Percentiles rank a stretch among this genome's conserved stretches.
phyloP scores from a whole-genome alignment of 2,113 vertebrate species.

The Lasiurus borealis region DNA sequence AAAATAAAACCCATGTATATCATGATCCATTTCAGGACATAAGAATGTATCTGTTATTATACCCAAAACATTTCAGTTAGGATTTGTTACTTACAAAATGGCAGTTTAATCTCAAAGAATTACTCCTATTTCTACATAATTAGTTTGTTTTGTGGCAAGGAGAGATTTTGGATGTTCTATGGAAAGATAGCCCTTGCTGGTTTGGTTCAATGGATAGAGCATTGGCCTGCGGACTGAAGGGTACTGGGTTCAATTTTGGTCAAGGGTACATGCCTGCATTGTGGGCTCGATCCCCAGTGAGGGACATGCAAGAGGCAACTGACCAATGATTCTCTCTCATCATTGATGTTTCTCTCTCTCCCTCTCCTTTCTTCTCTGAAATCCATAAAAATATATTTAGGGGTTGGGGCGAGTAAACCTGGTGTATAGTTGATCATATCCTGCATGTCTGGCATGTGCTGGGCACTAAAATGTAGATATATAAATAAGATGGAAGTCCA shows the following conservation, averaged over 20 bases:
- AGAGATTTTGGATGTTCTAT: background rate
- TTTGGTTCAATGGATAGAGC: too few relatives aligned
- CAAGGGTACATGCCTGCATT: too few relatives aligned
- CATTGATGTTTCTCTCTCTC: too few relatives aligned
- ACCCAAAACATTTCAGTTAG: background rate
- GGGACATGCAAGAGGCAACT: too few relatives aligned
- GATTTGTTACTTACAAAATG: background rate
- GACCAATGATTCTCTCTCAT: too few relatives aligned
- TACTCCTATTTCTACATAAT: background rate
- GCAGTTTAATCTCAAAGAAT: conserved; percentile 7
- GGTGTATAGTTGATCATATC: background rate
- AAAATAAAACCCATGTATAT: background rate
- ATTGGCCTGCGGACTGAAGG: too few relatives aligned
- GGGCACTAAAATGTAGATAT: background rate
- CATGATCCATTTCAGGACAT: background rate
- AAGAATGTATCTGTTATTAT: background rate
- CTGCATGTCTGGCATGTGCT: background rate
- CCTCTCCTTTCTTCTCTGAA: too few relatives aligned
- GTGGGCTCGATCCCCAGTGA: too few relatives aligned
- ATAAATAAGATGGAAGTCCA: background rate
- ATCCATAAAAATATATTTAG: too few relatives aligned
- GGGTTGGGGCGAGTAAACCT: background rate
- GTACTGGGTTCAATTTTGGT: too few relatives aligned
- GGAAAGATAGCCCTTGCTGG: too few relatives aligned
- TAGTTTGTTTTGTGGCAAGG: background rate